Evolutionary conservation across 2,113 vertebrate species (phyloP).

Genomic region (Arenaria interpres): DNA sequence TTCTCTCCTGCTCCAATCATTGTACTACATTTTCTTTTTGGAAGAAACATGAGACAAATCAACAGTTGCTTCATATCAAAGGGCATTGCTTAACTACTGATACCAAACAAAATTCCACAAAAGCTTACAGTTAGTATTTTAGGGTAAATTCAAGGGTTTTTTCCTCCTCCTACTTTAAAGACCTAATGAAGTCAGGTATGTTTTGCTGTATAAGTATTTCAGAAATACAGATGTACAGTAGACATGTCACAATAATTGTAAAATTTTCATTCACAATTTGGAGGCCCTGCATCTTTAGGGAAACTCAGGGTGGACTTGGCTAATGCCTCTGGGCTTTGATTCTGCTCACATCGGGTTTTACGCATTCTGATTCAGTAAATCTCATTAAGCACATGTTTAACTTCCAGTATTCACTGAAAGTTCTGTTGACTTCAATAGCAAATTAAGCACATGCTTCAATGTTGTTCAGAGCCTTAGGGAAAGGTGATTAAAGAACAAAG

Average conservation of each 20-base stretch:
- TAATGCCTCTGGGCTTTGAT: constrained; percentile 12
- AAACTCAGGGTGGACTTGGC: background rate
- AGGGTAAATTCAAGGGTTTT: background rate
- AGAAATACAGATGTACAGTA: background rate
- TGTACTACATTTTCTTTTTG: background rate
- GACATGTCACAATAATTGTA: background rate
- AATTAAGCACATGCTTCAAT: constrained; percentile 43
- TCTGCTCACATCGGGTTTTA: constrained; percentile 16
- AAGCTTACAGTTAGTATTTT: background rate
- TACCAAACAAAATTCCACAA: background rate
- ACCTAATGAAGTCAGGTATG: background rate
- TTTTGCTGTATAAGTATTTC: background rate
- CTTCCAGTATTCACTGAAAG: background rate
- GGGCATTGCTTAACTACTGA: background rate
- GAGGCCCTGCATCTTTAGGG: background rate
- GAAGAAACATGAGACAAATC: background rate
- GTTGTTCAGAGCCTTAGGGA: constrained; percentile 21
- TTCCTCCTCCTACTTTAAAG: background rate
- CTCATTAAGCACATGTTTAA: constrained; percentile 36
- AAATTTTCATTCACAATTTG: background rate
- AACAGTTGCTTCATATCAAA: background rate
- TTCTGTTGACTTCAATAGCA: constrained; percentile 28
- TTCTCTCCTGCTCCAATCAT: background rate
- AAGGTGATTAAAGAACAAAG: constrained; percentile 45
- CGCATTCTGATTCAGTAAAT: constrained; percentile 34